Percentiles rank a stretch among this genome's conserved stretches.
Evolutionary conservation across 2,113 vertebrate genomes (phyloP).

Genomic region (Macroglossus sobrinus): DNA sequence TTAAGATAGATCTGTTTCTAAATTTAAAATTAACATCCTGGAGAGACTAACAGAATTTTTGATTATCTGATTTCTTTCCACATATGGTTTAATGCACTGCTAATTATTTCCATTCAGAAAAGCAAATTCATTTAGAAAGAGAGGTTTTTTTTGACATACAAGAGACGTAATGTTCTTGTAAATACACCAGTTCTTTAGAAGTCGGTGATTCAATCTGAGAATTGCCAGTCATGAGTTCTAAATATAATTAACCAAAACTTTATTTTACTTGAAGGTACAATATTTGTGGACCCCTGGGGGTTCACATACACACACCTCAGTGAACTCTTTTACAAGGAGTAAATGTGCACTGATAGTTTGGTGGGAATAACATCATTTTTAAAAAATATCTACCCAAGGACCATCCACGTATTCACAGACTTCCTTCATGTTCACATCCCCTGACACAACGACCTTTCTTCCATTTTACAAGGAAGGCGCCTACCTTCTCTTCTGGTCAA

Average conservation of each 20-base stretch:
- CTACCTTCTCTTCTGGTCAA: neutral
- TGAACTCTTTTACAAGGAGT: neutral
- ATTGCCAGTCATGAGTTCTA: neutral
- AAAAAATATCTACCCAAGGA: neutral
- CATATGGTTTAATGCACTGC: neutral
- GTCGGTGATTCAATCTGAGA: constrained; percentile 23
- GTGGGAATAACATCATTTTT: neutral
- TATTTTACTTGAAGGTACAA: neutral
- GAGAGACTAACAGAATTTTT: neutral
- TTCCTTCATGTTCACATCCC: neutral
- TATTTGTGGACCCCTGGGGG: neutral
- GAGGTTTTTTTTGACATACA: constrained; percentile 17
- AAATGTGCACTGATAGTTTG: neutral
- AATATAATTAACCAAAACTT: neutral
- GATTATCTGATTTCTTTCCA: constrained; percentile 37
- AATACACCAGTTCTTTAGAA: neutral
- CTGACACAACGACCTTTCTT: neutral
- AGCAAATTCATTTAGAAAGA: constrained; percentile 38
- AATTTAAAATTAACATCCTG: neutral
- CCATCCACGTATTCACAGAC: fast-evolving
- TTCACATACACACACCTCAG: neutral
- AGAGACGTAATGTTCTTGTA: neutral
- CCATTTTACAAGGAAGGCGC: neutral
- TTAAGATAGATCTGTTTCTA: neutral
- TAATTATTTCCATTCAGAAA: constrained; percentile 33